Evolutionary conservation across 2,888 invertebrate species (phyloP).

Genomic region (Orthonevra nobilis): DNA sequence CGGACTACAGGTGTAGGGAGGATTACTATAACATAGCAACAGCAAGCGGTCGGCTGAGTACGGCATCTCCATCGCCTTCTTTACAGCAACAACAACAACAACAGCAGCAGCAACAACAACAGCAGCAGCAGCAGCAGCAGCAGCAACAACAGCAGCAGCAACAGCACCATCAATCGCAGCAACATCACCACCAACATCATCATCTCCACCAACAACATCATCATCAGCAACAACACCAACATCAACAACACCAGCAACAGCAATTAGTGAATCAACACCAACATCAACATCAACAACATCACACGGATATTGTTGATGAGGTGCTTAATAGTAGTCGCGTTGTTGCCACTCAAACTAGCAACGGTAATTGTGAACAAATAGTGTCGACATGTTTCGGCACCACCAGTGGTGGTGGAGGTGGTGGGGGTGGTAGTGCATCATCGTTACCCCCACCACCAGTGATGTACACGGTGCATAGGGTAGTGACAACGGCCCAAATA

Average conservation of each 20-base stretch:
- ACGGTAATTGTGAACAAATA: slow-evolving; percentile 73
- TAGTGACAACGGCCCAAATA: slow-evolving; percentile 80
- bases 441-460: slow-evolving; percentile 76
- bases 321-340: slow-evolving; percentile 74
- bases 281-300: slow-evolving; percentile 72
- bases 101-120: slow-evolving; percentile 71
- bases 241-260: slow-evolving; percentile 73
- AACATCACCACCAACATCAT: slow-evolving; percentile 68
- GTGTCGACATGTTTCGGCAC: slow-evolving; percentile 62
- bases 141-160: slow-evolving; percentile 69
- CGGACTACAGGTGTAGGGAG: slow-evolving; percentile 78
- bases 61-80: slow-evolving; percentile 71
- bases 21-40: slow-evolving; percentile 76
- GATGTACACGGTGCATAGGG: slow-evolving; percentile 80
- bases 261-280: slow-evolving; percentile 72
- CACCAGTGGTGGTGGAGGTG: slow-evolving; percentile 59
- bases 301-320: slow-evolving; percentile 75
- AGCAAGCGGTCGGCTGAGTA: slow-evolving; percentile 71
- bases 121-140: slow-evolving; percentile 64
- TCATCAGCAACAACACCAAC: slow-evolving; percentile 37
- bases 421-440: slow-evolving; percentile 69
- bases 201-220: slow-evolving; percentile 50
- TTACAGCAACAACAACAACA: slow-evolving; percentile 71
- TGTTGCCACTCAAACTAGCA: slow-evolving; percentile 77
- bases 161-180: slow-evolving; percentile 70